These are phyloP conservation scores for Ammodytes dubius DNA, from an alignment of 2,113 vertebrate species.

Conservation along the genomic window DNA sequence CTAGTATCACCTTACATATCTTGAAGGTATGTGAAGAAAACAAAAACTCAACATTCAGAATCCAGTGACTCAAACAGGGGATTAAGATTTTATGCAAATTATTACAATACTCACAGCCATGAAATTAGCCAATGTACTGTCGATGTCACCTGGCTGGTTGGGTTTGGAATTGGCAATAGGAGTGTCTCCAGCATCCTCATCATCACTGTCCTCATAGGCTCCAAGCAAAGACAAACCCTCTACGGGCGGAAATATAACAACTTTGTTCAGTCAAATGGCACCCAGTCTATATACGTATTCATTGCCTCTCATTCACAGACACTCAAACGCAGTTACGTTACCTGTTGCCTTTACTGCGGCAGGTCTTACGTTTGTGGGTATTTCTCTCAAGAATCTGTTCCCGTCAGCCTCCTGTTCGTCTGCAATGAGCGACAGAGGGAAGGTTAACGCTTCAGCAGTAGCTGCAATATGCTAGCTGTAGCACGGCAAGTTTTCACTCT, in stretches of 20 bases:
- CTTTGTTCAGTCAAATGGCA: background rate
- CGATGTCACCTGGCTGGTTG: constrained; percentile 90
- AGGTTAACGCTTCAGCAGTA: background rate
- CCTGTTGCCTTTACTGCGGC: constrained; percentile 92
- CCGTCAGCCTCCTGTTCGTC: constrained; percentile 90
- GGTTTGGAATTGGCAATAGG: constrained; percentile 80
- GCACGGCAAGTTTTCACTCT: no score
- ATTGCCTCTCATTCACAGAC: background rate
- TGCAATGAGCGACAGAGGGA: constrained; percentile 57
- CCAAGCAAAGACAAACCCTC: constrained; percentile 95
- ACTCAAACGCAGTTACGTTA: constrained; percentile 50
- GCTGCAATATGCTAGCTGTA: background rate
- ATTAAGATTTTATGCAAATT: background rate
- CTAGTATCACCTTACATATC: background rate
- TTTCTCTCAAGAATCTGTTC: constrained; percentile 77
- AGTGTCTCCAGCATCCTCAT: constrained; percentile 88
- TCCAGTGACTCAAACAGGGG: background rate
- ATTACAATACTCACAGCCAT: constrained; percentile 89
- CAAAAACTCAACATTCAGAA: background rate
- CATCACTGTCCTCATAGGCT: constrained; percentile 96
- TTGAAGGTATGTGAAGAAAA: background rate
- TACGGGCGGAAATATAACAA: constrained; percentile 59
- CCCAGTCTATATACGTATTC: no score
- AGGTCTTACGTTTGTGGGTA: constrained; percentile 80
- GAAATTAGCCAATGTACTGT: constrained; percentile 97